Conservation (phyloP, 23 tunicate species). For the Halocynthia roretzi region DNA sequence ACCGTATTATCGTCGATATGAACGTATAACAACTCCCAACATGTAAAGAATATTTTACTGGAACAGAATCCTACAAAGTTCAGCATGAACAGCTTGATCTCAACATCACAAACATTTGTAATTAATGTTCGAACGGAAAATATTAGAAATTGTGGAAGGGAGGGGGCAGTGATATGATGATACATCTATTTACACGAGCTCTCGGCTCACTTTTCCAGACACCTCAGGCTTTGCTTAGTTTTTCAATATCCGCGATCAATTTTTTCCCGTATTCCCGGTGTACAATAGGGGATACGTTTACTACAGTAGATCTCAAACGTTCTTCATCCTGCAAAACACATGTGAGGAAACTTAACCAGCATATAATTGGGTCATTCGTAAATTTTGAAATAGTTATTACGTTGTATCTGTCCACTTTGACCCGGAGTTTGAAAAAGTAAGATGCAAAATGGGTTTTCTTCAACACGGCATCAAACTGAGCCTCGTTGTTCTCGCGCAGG, state of each 20-base stretch:
- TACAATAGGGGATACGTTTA: slow-evolving; percentile 57
- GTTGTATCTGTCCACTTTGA: slow-evolving; percentile 61
- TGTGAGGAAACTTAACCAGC: background rate
- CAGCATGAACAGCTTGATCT: no score
- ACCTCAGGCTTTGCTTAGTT: slow-evolving; percentile 14
- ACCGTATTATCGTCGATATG: no score
- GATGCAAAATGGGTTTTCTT: slow-evolving; percentile 38
- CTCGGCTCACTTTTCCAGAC: no score
- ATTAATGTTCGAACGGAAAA: no score
- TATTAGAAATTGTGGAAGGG: no score
- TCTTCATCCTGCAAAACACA: slow-evolving; percentile 60
- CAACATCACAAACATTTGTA: no score
- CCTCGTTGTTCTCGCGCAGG: slow-evolving; percentile 45
- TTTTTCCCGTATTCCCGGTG: slow-evolving; percentile 57
- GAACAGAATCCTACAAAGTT: no score
- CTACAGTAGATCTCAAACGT: slow-evolving; percentile 49
- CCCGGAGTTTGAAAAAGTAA: slow-evolving; percentile 72
- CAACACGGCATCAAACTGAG: slow-evolving; percentile 30
- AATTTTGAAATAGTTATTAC: slow-evolving; percentile 1
- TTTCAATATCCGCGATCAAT: slow-evolving; percentile 54
- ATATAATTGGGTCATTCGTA: background rate
- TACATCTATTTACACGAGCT: no score
- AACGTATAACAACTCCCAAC: no score
- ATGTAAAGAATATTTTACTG: no score
- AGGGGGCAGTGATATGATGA: no score